These are phyloP conservation scores for Pristionchus arcanus DNA, from an alignment of 2,888 invertebrate species.

Conservation along the genomic window DNA sequence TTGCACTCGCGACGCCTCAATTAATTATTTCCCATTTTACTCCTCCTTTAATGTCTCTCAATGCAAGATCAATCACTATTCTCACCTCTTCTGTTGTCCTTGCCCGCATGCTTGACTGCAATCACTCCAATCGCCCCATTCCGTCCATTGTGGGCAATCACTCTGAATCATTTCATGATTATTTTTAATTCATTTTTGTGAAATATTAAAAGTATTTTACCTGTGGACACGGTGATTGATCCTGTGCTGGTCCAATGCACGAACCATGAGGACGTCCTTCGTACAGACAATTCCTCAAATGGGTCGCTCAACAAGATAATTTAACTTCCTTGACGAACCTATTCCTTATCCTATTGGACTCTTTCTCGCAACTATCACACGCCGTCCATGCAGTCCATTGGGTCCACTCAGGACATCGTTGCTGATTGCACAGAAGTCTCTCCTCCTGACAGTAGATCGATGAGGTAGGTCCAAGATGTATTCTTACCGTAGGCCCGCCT, in stretches of 20 bases:
- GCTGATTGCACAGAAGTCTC: conserved; percentile 66
- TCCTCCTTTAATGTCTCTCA: background rate
- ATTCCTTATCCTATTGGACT: conserved; percentile 65
- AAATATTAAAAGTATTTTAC: no score
- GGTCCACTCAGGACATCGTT: conserved; percentile 68
- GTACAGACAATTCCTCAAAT: conserved; percentile 64
- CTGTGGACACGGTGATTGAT: conserved; percentile 67
- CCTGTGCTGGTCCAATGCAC: conserved; percentile 70
- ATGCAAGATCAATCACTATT: no score
- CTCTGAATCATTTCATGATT: background rate
- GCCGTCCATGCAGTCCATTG: conserved; percentile 69
- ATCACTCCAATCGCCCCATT: conserved; percentile 55
- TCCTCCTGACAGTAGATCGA: conserved; percentile 60
- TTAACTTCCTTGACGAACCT: conserved; percentile 56
- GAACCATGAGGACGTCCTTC: conserved; percentile 57
- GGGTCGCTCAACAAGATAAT: background rate
- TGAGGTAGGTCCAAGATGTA: background rate
- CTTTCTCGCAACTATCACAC: conserved; percentile 67
- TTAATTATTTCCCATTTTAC: background rate
- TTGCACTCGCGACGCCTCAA: conserved; percentile 50
- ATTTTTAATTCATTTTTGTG: no score
- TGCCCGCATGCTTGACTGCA: conserved; percentile 55
- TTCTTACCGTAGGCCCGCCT: conserved; percentile 44
- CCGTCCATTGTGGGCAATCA: conserved; percentile 50
- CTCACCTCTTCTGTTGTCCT: conserved; percentile 55